Conservation (phyloP, 2,113 vertebrate genomes). For the Dipodomys stephensi region DNA sequence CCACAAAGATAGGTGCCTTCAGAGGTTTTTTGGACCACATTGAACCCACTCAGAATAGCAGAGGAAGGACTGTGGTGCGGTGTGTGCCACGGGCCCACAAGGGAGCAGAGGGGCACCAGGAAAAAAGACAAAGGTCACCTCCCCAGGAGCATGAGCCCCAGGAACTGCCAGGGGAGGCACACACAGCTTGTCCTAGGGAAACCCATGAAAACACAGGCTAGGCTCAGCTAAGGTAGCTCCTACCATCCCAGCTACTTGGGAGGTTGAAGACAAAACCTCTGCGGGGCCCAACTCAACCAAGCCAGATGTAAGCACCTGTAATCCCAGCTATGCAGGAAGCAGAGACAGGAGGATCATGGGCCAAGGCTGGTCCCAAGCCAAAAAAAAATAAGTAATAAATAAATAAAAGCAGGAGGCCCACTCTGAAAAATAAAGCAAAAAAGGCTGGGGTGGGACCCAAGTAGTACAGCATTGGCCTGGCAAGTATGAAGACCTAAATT, state of each 20-base stretch:
- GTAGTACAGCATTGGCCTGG: too few relatives aligned
- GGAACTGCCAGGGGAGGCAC: background rate
- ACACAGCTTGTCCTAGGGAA: background rate
- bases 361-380: too few relatives aligned
- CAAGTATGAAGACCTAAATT: too few relatives aligned
- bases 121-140: background rate
- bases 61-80: background rate
- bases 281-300: too few relatives aligned
- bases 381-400: too few relatives aligned
- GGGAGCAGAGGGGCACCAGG: background rate
- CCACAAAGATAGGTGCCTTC: background rate
- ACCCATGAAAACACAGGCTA: background rate
- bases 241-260: background rate
- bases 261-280: background rate
- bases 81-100: background rate
- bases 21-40: background rate
- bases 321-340: too few relatives aligned
- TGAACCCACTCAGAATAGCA: background rate
- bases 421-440: too few relatives aligned
- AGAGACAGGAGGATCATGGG: too few relatives aligned
- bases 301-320: too few relatives aligned
- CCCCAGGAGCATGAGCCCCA: background rate
- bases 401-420: too few relatives aligned
- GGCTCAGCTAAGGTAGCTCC: too few relatives aligned
- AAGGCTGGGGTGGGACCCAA: too few relatives aligned